Conservation (phyloP, 2,888 invertebrate species). For the Selenia dentaria region DNA sequence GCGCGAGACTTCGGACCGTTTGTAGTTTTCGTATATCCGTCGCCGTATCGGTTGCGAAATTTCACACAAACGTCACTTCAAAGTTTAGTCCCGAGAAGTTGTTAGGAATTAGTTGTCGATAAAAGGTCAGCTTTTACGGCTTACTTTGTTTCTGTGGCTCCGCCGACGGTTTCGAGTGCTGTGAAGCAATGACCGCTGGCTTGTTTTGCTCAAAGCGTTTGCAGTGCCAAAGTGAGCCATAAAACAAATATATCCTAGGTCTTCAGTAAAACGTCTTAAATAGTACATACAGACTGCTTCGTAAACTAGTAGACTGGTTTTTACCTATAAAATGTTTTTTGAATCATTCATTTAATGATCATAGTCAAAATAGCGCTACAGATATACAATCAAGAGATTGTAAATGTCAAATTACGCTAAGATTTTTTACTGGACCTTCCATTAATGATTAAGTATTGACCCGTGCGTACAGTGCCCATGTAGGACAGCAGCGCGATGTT, state of each 20-base stretch:
- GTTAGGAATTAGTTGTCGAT: constrained; percentile 52
- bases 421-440: constrained; percentile 69
- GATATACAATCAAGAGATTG: constrained; percentile 60
- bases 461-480: constrained; percentile 34
- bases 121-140: constrained; percentile 76
- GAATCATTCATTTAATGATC: constrained; percentile 61
- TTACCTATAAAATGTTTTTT: constrained; percentile 75
- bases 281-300: constrained; percentile 76
- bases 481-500: constrained; percentile 20
- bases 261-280: constrained; percentile 76
- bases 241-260: constrained; percentile 71
- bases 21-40: constrained; percentile 33
- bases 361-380: constrained; percentile 68
- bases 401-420: constrained; percentile 56
- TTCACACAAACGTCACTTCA: constrained; percentile 41
- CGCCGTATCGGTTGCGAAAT: constrained; percentile 39
- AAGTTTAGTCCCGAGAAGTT: constrained; percentile 39
- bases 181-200: constrained; percentile 56
- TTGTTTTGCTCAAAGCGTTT: constrained; percentile 75
- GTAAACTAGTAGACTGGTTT: constrained; percentile 80
- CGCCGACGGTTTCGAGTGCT: constrained; percentile 41
- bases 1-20: constrained; percentile 34
- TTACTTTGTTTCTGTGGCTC: constrained; percentile 76
- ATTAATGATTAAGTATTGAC: constrained; percentile 45
- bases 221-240: constrained; percentile 83